Conservation (phyloP, 1,140 invertebrate genomes). For the Drosophila kurseongensis region DNA sequence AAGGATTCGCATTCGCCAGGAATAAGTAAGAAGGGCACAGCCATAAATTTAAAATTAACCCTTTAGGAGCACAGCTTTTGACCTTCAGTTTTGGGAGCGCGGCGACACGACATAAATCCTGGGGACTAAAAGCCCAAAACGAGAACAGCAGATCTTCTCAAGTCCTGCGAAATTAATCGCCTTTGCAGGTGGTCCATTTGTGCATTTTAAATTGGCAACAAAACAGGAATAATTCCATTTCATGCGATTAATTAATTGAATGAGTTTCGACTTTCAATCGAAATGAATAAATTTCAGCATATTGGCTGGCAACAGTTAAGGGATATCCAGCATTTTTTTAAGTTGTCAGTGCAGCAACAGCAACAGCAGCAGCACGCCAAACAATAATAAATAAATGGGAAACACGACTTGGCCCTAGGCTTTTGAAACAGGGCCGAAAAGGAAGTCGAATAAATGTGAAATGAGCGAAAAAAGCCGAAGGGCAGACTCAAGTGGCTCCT, state of each 20-base stretch:
- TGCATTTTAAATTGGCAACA: slow-evolving; percentile 35
- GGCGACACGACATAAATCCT: slow-evolving; percentile 20
- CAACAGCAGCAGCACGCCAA: slow-evolving; percentile 25
- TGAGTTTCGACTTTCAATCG: slow-evolving; percentile 36
- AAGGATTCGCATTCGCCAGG: slow-evolving; percentile 37
- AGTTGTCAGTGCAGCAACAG: slow-evolving; percentile 52
- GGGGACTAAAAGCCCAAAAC: neutral
- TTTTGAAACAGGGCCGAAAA: slow-evolving; percentile 5
- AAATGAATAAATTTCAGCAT: slow-evolving; percentile 51
- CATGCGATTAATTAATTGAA: slow-evolving; percentile 54
- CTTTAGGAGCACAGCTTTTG: slow-evolving; percentile 70
- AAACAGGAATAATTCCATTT: slow-evolving; percentile 28
- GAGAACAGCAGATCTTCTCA: slow-evolving; percentile 16
- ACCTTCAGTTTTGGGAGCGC: slow-evolving; percentile 39
- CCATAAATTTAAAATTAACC: slow-evolving; percentile 83
- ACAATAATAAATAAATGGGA: slow-evolving; percentile 72
- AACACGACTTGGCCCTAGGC: slow-evolving; percentile 41
- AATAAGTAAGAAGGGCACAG: slow-evolving; percentile 53
- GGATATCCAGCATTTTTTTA: neutral
- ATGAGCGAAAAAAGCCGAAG: slow-evolving; percentile 12
- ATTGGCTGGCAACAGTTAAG: slow-evolving; percentile 38
- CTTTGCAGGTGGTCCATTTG: slow-evolving; percentile 37
- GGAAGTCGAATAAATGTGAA: slow-evolving; percentile 14
- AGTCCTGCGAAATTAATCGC: slow-evolving; percentile 38
- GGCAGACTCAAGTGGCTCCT: slow-evolving; percentile 57